Percentiles rank a stretch among this genome's conserved stretches.
Evolutionary conservation across 2,113 vertebrate species (phyloP).

Genomic region (Cranoglanis bouderius): DNA sequence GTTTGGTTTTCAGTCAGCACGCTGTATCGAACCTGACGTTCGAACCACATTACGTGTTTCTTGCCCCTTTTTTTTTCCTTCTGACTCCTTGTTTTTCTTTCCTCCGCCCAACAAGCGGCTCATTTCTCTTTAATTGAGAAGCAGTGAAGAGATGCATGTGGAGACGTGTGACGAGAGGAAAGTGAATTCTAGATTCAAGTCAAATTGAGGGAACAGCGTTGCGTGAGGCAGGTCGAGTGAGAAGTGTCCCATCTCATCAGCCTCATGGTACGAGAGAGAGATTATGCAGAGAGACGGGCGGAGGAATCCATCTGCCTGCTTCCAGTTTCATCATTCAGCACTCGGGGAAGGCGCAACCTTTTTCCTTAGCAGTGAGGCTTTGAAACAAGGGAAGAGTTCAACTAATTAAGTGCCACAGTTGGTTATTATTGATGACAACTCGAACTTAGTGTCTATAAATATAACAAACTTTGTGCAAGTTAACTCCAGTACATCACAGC

Average conservation of each 20-base stretch:
- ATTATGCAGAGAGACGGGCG: conserved; percentile 16
- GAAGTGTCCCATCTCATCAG: conserved; percentile 36
- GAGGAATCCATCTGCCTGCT: conserved; percentile 30
- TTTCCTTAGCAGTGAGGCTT: background rate
- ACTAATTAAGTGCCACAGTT: conserved; percentile 12
- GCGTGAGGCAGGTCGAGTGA: conserved; percentile 55
- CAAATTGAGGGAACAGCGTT: conserved; percentile 62
- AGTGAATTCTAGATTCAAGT: conserved; percentile 63
- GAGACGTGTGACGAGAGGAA: conserved; percentile 55
- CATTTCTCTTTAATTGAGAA: conserved; percentile 76
- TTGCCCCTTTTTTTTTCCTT: conserved; percentile 42
- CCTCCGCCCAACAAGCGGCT: conserved; percentile 70
- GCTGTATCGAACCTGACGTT: conserved; percentile 84
- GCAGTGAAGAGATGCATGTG: conserved; percentile 69
- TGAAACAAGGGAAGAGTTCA: conserved; percentile 24
- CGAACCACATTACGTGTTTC: conserved; percentile 78
- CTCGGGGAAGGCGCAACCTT: background rate
- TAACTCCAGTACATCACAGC: background rate
- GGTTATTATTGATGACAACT: conserved; percentile 29
- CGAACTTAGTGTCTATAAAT: background rate
- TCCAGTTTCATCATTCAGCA: conserved; percentile 35
- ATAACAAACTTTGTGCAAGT: conserved; percentile 28
- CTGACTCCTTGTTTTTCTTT: conserved; percentile 54
- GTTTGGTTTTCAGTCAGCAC: conserved; percentile 77
- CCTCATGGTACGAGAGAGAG: background rate